Evolutionary conservation across 2,888 invertebrate species (phyloP).

Genomic region (Zootermopsis nevadensis): DNA sequence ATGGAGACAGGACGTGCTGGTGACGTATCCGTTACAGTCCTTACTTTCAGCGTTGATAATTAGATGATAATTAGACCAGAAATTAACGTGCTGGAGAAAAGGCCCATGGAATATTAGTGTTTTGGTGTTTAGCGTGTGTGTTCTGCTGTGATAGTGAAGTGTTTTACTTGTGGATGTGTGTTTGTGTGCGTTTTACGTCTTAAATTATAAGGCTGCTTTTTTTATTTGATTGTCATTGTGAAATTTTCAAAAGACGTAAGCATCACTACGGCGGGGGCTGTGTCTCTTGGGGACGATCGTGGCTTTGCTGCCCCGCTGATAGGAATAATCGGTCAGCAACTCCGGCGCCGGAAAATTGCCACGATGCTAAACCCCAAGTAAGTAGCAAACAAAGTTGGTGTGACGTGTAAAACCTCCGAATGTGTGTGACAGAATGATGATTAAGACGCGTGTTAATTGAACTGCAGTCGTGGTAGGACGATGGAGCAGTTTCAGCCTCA

Average conservation of each 20-base stretch:
- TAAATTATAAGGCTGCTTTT: neutral
- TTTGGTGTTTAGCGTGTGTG: neutral
- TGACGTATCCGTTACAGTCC: neutral
- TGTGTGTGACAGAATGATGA: no score
- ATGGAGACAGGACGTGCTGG: neutral
- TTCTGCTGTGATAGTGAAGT: neutral
- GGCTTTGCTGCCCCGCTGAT: slow-evolving; percentile 68
- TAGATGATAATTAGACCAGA: slow-evolving; percentile 15
- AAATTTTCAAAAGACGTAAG: neutral
- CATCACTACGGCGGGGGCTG: slow-evolving; percentile 39
- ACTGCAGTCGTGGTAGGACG: neutral
- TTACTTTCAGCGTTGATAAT: slow-evolving; percentile 25
- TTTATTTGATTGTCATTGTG: neutral
- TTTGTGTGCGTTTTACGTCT: neutral
- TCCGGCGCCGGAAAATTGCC: slow-evolving; percentile 19
- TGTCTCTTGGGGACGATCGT: slow-evolving; percentile 62
- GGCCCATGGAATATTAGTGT: neutral
- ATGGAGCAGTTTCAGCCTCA: neutral
- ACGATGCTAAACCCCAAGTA: slow-evolving; percentile 37
- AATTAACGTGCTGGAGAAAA: slow-evolving; percentile 24
- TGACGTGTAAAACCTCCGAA: neutral
- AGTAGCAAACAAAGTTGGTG: neutral
- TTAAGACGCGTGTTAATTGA: neutral
- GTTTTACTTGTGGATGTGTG: neutral
- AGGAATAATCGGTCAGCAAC: slow-evolving; percentile 37